Evolutionary conservation across 2,113 vertebrate genomes (phyloP), one percentile per base, ranked within the genome.

Genomic region (Clarias magur): DNA sequence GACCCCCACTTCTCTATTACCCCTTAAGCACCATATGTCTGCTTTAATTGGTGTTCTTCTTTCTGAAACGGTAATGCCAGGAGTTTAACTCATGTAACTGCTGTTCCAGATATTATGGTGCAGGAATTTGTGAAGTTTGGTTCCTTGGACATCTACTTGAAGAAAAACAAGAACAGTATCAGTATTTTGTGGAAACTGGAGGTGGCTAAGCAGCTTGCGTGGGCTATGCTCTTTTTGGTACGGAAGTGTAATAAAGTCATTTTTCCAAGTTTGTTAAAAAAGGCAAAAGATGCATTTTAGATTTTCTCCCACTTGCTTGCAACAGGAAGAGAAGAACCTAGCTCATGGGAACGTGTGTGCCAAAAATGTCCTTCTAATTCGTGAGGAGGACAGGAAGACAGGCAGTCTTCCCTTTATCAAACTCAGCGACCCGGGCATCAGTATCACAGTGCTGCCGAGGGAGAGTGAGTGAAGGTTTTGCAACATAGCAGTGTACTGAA

Each of bases 181-280:
- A 99, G 97, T 93, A 99, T 98, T 91, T 95, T 97, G 89, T 99
- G 98, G 98, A 99, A 99, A 91, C 92, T 99, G 73, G 98, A 99
- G 91, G 98, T 99, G 90, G 97, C 98, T 82, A 99, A 99, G 89
- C 98, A 99, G 90, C 91, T 99, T 34, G 96, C 98, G 38, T 97
- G 98, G 97, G 98, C 97, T 9, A 98, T 99, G 98, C 97, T 97
- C 91, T 99, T 98, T 94, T 94, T 99, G 93, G 98, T 99, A 94
- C 96, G 96, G 54, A 27, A n/a, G 12, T 83, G 1, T 54, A 27
- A 27, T n/a, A 10, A 59, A 15, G 23, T 23, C 67, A 27, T 12
- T 19, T 86, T 82, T 62, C 1, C 53, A 53, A 56, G 73, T 59
- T 15, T 13, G 42, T 82, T 25, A 54, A 63, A 75, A 48, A 48